Evolutionary conservation across 2,888 invertebrate genomes (phyloP).

Genomic region (Ellobium chinense): DNA sequence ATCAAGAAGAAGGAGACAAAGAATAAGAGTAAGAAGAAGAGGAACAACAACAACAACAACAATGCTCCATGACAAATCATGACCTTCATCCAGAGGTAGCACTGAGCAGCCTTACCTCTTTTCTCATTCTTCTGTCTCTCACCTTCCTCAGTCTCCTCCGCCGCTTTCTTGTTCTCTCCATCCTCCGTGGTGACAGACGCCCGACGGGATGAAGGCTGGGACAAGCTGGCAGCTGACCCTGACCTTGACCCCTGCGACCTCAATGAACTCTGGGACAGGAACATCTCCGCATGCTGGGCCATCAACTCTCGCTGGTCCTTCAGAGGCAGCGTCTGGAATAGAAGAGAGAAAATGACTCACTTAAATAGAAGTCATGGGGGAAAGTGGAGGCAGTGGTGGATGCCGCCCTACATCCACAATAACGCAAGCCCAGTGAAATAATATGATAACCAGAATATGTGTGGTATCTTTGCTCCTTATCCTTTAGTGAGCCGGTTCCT

Average conservation of each 20-base stretch:
- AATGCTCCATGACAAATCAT: no score
- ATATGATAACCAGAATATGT: no score
- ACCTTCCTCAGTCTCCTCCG: slow-evolving; percentile 30
- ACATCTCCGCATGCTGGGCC: slow-evolving; percentile 82
- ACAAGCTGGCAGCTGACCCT: slow-evolving; percentile 42
- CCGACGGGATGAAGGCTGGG: slow-evolving; percentile 60
- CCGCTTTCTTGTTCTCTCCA: slow-evolving; percentile 8
- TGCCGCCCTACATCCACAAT: no score
- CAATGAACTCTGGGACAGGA: slow-evolving; percentile 77
- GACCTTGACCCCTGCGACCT: slow-evolving; percentile 60
- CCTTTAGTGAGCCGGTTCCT: no score
- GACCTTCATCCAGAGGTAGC: no score
- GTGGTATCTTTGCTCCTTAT: no score
- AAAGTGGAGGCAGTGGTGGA: no score
- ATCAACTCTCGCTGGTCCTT: slow-evolving; percentile 78
- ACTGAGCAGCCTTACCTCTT: no score
- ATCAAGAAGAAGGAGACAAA: no score
- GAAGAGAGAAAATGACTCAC: neutral
- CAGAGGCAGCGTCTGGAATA: slow-evolving; percentile 57
- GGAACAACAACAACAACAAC: no score
- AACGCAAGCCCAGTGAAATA: no score
- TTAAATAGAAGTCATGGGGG: neutral
- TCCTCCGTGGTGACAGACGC: slow-evolving; percentile 52
- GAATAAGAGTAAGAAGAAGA: no score
- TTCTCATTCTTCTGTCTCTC: neutral